A percentile compares a stretch with the other conserved stretches of the same genome.
Evolutionary conservation across 1,140 invertebrate genomes (phyloP).

Genomic region (Drosophila kikkawai): DNA sequence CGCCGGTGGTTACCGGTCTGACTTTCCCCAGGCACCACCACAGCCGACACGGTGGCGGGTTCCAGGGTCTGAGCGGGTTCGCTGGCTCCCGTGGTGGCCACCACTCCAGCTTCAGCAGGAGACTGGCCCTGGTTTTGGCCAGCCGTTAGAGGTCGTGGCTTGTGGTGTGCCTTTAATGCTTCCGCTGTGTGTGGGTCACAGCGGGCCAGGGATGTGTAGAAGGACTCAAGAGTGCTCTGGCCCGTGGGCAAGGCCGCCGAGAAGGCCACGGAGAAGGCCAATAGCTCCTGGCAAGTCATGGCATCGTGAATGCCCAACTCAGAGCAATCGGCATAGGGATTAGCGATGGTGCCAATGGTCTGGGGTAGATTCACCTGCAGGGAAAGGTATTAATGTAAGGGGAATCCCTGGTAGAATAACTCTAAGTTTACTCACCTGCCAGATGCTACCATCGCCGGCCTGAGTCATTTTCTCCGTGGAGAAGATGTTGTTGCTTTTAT

Average conservation of each 20-base stretch:
- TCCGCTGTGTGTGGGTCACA: slow-evolving; percentile 78
- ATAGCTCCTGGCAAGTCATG: slow-evolving; percentile 96
- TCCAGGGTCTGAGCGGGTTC: slow-evolving; percentile 15
- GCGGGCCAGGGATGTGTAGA: slow-evolving; percentile 92
- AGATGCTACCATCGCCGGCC: slow-evolving; percentile 91
- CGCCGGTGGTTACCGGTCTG: slow-evolving; percentile 2
- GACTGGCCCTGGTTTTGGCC: neutral
- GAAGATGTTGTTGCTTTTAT: slow-evolving; percentile 90
- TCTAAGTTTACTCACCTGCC: slow-evolving; percentile 85
- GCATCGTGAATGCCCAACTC: slow-evolving; percentile 87
- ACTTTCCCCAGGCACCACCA: slow-evolving; percentile 8
- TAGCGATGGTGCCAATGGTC: slow-evolving; percentile 76
- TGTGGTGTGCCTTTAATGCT: slow-evolving; percentile 60
- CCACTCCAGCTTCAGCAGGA: slow-evolving; percentile 4
- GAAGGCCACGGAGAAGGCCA: slow-evolving; percentile 95
- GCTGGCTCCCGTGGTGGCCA: neutral
- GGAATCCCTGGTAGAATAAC: neutral
- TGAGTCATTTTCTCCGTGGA: slow-evolving; percentile 95
- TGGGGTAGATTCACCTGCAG: slow-evolving; percentile 82
- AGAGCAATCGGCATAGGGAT: slow-evolving; percentile 85
- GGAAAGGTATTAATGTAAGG: neutral
- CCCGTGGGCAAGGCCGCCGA: slow-evolving; percentile 95
- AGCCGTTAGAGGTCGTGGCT: slow-evolving; percentile 4
- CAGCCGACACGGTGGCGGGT: slow-evolving; percentile 16
- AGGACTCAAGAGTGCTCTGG: slow-evolving; percentile 92